Conservation (phyloP, 53 echinoderm and acorn worm species). For the Crossaster papposus region DNA sequence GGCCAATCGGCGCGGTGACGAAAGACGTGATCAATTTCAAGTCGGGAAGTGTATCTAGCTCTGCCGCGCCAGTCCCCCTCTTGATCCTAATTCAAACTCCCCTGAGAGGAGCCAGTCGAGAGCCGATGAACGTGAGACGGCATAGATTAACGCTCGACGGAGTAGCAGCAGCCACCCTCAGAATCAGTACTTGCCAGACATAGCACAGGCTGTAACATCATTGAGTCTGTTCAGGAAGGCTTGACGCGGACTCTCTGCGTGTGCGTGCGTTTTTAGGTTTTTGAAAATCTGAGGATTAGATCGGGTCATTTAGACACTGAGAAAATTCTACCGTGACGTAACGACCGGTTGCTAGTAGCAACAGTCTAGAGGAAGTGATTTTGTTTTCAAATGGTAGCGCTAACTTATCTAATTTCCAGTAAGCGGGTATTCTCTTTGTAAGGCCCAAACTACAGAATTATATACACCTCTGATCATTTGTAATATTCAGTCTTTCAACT, state of each 20-base stretch:
- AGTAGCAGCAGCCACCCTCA: neutral
- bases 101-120: neutral
- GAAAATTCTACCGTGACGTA: neutral
- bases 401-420: too few relatives aligned
- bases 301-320: neutral
- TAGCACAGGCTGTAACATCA: neutral
- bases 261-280: neutral
- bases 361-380: neutral
- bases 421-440: too few relatives aligned
- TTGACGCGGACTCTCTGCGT: neutral
- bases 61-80: neutral
- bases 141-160: slow-evolving; percentile 2
- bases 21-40: neutral
- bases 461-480: too few relatives aligned
- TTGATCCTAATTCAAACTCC: slow-evolving; percentile 16
- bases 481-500: too few relatives aligned
- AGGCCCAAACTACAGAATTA: too few relatives aligned
- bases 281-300: neutral
- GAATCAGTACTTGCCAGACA: neutral
- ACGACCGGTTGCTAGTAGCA: neutral
- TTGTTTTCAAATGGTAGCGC: too few relatives aligned
- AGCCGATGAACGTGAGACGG: neutral
- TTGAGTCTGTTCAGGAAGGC: neutral
- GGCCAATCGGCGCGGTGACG: neutral
- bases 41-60: neutral